These are phyloP conservation scores for Gasterosteus aculeatus DNA, from an alignment of 2,113 vertebrate genomes.

Conservation along the genomic window DNA sequence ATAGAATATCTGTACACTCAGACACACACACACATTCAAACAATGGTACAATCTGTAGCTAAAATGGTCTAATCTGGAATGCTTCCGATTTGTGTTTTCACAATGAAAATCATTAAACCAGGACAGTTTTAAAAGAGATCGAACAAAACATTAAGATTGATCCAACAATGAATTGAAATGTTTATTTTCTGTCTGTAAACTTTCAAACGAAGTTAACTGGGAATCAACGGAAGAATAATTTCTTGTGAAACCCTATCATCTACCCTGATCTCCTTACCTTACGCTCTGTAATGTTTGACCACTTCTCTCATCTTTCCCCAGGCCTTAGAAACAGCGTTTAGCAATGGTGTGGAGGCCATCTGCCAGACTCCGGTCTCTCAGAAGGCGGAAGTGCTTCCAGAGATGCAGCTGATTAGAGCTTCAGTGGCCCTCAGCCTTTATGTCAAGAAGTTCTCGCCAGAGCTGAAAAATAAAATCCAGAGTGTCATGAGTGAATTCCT, in stretches of 20 bases:
- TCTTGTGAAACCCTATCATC: no score
- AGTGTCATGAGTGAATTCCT: constrained; percentile 52
- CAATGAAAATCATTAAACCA: neutral
- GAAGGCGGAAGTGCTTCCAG: constrained; percentile 57
- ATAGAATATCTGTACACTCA: no score
- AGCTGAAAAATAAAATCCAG: constrained; percentile 38
- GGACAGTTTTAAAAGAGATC: neutral
- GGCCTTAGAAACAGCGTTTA: constrained; percentile 51
- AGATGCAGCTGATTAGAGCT: constrained; percentile 72
- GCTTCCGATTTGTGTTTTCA: neutral
- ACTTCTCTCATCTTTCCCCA: constrained; percentile 23
- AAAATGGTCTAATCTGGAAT: neutral
- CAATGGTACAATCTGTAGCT: neutral
- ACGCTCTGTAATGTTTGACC: neutral
- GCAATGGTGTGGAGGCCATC: constrained; percentile 46
- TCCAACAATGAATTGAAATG: no score
- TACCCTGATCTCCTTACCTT: neutral
- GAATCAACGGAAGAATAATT: no score
- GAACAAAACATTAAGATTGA: neutral
- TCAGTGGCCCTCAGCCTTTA: constrained; percentile 58
- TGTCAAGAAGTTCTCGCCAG: constrained; percentile 62
- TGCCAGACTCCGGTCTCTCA: constrained; percentile 33
- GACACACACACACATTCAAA: no score
- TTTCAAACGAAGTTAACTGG: neutral
- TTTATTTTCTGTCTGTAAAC: neutral